Base-by-base conservation (phyloP, 2,888 invertebrate genomes). In the Cantharis rufa region DNA sequence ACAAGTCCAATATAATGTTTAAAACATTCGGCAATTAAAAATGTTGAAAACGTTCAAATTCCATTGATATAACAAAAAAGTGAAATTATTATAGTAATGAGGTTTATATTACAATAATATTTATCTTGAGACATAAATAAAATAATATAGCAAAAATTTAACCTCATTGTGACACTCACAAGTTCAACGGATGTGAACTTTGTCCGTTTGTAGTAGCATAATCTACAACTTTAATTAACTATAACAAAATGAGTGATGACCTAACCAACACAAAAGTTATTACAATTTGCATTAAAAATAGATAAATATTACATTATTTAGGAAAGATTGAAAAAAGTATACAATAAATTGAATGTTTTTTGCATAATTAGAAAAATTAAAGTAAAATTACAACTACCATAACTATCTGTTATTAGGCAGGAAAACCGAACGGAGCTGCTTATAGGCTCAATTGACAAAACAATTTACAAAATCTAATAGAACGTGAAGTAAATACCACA, bases 381-480 rank as follows among this genome's bases (percentile, higher is more conserved):
- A n/a, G 7, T 13, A n/a, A n/a, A 48, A 48, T 48, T 48, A 48
- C 48, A 48, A 13, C n/a, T 48, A n/a, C n/a, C 1, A 2, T 13
- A 0, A 2, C 7, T n/a, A 10, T 10, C 11, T 28, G 10, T 48
- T 48, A 48, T 13, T 48, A 48, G 48, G 48, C 13, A 48, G 7
- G n/a, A 48, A 48, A 48, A 48, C n/a, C 48, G 4, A 48, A 48
- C 7, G n/a, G 13, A 48, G 48, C 48, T 48, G 48, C n/a, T n/a
- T 48, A 48, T n/a, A 66, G 24, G 70, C 72, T 66, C 62, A 70
- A 69, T 64, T 69, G 72, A 76, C 70, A 76, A 73, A 76, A 76
- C 73, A 62, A 27, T 76, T 73, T 72, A 71, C 71, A 61, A 77
- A 77, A 77, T 77, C 74, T 77, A 77, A 77, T 77, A 77, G 24